Conservation (phyloP, 2,113 vertebrate species). For the Agapornis roseicollis region DNA sequence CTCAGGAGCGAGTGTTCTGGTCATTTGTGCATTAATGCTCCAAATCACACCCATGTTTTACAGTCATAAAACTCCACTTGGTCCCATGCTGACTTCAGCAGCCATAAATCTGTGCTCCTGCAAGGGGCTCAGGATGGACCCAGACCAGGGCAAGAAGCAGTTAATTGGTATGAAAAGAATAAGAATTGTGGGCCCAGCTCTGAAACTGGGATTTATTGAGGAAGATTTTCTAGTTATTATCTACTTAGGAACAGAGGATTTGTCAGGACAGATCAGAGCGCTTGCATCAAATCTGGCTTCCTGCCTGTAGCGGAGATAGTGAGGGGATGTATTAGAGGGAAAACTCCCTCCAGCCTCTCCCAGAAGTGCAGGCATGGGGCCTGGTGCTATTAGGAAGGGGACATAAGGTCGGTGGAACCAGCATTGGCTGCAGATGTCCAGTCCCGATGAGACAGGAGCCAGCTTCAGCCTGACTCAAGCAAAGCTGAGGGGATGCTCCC, state of each 20-base stretch:
- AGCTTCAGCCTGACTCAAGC: background rate
- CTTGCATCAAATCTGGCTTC: background rate
- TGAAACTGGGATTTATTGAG: background rate
- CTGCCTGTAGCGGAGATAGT: background rate
- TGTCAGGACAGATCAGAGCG: constrained; percentile 8
- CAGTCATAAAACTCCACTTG: fast-evolving
- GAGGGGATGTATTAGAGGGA: background rate
- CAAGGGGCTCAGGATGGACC: background rate
- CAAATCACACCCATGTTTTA: background rate
- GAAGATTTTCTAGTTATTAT: constrained; percentile 39
- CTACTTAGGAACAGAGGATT: constrained; percentile 31
- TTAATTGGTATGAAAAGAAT: background rate
- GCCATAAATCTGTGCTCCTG: background rate
- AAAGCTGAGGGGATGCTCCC: background rate
- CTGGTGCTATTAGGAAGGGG: fast-evolving
- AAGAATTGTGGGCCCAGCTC: background rate
- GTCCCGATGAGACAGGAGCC: background rate
- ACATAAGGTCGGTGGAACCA: fast-evolving
- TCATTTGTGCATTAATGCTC: background rate
- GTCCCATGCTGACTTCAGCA: background rate
- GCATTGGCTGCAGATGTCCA: background rate
- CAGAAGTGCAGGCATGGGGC: background rate
- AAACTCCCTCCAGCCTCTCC: background rate
- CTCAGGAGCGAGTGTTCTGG: background rate
- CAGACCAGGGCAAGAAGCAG: background rate